A percentile compares a stretch with the other conserved stretches of the same genome.
phyloP scores from a whole-genome alignment of 92 coral and sea anemone species.

The Phenganax marumi region DNA sequence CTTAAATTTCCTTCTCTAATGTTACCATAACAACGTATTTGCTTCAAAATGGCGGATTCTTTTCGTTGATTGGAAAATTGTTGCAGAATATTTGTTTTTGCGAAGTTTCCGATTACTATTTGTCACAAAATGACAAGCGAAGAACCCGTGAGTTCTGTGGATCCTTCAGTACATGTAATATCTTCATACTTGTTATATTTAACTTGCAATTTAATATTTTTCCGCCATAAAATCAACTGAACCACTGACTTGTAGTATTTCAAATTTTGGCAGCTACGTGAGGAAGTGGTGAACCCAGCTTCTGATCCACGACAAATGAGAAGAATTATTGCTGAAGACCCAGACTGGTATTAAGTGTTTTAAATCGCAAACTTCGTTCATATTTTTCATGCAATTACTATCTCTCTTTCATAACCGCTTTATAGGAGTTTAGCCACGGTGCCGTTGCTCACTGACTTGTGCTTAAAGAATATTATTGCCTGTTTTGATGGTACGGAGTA shows the following conservation, averaged over 20 bases:
- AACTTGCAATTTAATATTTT: neutral
- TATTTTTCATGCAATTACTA: neutral
- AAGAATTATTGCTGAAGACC: constrained; percentile 96
- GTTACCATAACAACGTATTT: constrained; percentile 38
- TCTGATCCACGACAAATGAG: constrained; percentile 97
- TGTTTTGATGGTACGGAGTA: constrained; percentile 76
- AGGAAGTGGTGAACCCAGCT: constrained; percentile 83
- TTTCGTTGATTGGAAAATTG: neutral
- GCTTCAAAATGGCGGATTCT: neutral
- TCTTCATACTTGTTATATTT: neutral
- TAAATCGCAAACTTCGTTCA: neutral
- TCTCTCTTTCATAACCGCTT: neutral
- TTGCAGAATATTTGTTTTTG: neutral
- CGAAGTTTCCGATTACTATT: neutral
- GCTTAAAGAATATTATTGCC: constrained; percentile 80
- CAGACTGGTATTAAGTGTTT: constrained; percentile 71
- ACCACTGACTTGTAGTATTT: neutral
- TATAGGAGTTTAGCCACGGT: constrained; percentile 96
- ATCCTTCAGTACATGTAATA: constrained; percentile 27
- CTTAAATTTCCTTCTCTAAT: neutral
- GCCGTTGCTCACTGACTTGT: constrained; percentile 93
- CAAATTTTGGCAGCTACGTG: constrained; percentile 56
- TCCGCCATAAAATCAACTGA: neutral
- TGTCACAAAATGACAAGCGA: constrained; percentile 16
- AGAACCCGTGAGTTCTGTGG: constrained; percentile 20